A percentile compares a stretch with the other conserved stretches of the same genome.
phyloP scores from a whole-genome alignment of 2,113 vertebrate species.

The Numida meleagris region DNA sequence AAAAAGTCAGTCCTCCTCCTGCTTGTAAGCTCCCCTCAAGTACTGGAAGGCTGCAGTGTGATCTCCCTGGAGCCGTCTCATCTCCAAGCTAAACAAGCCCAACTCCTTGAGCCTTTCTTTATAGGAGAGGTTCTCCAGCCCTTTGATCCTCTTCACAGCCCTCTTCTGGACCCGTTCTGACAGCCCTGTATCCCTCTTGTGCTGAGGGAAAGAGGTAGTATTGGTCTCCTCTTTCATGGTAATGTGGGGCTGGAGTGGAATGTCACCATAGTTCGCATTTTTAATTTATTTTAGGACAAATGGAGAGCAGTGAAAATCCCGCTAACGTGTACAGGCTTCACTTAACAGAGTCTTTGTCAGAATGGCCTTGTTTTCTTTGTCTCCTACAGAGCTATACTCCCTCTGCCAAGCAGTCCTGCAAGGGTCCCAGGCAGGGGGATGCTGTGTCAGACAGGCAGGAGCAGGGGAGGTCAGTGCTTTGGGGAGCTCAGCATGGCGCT shows the following conservation, averaged over 20 bases:
- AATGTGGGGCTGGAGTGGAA: not conserved
- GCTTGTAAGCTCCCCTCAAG: no score
- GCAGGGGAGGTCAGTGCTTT: not conserved
- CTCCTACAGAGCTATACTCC: accelerated
- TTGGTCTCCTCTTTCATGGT: accelerated
- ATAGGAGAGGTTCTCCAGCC: no score
- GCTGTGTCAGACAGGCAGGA: not conserved
- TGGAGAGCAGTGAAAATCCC: not conserved
- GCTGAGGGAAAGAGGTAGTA: not conserved
- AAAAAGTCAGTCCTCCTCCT: no score
- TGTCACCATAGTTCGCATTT: not conserved
- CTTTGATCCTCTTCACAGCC: no score
- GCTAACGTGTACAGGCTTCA: not conserved
- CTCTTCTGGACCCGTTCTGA: no score
- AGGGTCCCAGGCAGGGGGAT: not conserved
- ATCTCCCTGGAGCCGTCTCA: no score
- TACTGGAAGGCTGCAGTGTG: no score
- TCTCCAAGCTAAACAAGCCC: no score
- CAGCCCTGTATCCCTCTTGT: no score
- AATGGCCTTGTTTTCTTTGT: not conserved
- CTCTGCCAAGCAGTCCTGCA: not conserved
- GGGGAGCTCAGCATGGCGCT: not conserved
- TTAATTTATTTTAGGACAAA: not conserved
- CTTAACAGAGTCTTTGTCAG: not conserved
- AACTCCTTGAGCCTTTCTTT: no score